Conservation (phyloP, 2,888 invertebrate species). For the Gibbula magus region DNA sequence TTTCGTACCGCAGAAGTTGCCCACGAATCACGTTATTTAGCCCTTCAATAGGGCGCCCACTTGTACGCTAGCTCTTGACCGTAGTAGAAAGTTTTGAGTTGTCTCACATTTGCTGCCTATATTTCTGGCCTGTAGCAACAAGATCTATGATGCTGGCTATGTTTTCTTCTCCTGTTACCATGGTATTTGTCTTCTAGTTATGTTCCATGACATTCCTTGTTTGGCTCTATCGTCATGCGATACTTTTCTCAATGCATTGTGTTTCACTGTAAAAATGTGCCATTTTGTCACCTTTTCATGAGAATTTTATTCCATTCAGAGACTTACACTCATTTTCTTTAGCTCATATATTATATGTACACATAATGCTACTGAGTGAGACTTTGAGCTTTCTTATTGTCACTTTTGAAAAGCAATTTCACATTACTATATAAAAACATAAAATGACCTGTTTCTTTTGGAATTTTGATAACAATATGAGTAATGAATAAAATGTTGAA, state of each 20-base stretch:
- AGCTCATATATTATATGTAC: conserved; percentile 7
- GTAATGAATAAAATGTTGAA: no score
- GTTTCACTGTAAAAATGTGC: conserved; percentile 15
- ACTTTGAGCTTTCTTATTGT: background rate
- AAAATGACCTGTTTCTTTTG: no score
- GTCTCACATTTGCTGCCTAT: background rate
- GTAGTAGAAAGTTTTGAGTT: background rate
- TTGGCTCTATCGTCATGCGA: conserved; percentile 7
- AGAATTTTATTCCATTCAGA: conserved; percentile 25
- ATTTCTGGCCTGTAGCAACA: background rate
- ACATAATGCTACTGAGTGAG: background rate
- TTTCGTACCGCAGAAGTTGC: background rate
- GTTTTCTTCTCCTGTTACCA: background rate
- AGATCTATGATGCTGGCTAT: background rate
- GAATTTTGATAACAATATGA: no score
- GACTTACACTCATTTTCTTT: conserved; percentile 9
- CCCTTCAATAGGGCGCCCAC: background rate
- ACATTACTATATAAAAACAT: no score
- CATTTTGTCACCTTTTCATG: conserved; percentile 20
- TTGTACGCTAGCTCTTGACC: background rate
- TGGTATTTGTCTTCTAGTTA: background rate
- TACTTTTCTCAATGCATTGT: background rate
- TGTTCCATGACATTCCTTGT: background rate
- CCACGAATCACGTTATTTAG: background rate
- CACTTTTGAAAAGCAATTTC: background rate